Conservation (phyloP, 64 coral and sea anemone genomes). For the Montipora capricornis region DNA sequence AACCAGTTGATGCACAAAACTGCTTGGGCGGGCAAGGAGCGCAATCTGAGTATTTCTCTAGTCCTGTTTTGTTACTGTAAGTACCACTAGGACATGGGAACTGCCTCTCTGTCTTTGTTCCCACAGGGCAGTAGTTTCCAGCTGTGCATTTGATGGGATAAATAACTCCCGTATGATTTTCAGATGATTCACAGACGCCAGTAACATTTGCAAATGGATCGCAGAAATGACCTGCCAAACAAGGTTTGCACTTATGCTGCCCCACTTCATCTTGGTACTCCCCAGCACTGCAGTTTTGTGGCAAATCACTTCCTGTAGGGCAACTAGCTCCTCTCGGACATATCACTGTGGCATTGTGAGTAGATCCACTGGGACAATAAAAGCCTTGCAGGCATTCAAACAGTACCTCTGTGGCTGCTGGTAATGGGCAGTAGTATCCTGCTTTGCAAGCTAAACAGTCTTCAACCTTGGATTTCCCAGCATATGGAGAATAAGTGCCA, state of each 20-base stretch:
- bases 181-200: constrained; percentile 83
- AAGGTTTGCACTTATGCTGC: constrained; percentile 77
- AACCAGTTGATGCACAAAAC: constrained; percentile 80
- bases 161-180: constrained; percentile 72
- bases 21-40: constrained; percentile 66
- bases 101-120: constrained; percentile 78
- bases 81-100: constrained; percentile 81
- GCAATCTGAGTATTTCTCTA: constrained; percentile 48
- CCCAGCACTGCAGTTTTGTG: constrained; percentile 77
- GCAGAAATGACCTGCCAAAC: constrained; percentile 81
- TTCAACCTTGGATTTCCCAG: constrained; percentile 74
- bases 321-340: constrained; percentile 86
- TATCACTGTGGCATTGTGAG: constrained; percentile 85
- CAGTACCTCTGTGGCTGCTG: constrained; percentile 82
- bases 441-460: constrained; percentile 91
- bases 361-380: constrained; percentile 90
- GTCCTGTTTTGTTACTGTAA: constrained; percentile 76
- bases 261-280: constrained; percentile 92
- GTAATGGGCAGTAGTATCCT: constrained; percentile 90
- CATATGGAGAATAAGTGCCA: constrained; percentile 88
- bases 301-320: constrained; percentile 66
- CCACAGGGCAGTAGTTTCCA: constrained; percentile 81
- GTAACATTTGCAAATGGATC: constrained; percentile 75
- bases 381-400: constrained; percentile 97
- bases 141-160: constrained; percentile 80